Conservation (phyloP, 2,888 invertebrate genomes). For the Epirrita christyi region DNA sequence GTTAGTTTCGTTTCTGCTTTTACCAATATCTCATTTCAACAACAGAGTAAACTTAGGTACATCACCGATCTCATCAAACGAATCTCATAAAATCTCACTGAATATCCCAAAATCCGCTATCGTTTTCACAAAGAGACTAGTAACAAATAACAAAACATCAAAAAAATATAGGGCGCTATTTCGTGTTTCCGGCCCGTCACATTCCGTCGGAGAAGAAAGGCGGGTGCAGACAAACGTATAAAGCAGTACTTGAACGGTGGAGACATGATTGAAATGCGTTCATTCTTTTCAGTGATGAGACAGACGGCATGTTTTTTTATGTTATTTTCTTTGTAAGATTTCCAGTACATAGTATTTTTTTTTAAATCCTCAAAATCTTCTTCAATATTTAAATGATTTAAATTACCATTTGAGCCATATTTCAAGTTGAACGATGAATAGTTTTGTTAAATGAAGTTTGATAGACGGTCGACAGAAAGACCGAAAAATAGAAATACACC, state of each 20-base stretch:
- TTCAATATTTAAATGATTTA: too few species aligned
- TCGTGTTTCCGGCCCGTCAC: slow-evolving; percentile 3
- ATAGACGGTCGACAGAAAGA: too few species aligned
- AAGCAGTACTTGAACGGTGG: not conserved
- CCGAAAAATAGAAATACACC: too few species aligned
- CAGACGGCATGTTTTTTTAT: not conserved
- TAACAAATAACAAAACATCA: slow-evolving; percentile 10
- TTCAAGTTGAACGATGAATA: too few species aligned
- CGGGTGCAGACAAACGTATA: not conserved
- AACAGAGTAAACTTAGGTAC: not conserved
- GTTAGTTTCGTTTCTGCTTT: not conserved
- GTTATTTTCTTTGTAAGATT: not conserved
- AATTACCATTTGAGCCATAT: too few species aligned
- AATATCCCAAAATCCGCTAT: slow-evolving; percentile 9
- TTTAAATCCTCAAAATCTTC: too few species aligned
- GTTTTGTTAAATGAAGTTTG: too few species aligned
- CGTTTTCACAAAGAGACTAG: slow-evolving; percentile 8
- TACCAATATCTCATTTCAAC: slow-evolving; percentile 1
- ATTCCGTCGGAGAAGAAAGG: slow-evolving; percentile 7
- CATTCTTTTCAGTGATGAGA: slow-evolving; percentile 1
- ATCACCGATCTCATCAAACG: slow-evolving; percentile 6
- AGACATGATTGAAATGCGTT: slow-evolving; percentile 9
- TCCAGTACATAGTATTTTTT: not conserved
- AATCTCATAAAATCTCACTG: slow-evolving; percentile 9
- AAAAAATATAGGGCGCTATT: slow-evolving; percentile 7